These are phyloP conservation scores for Plebejus melissa DNA, from an alignment of 2,888 invertebrate species.

Conservation along the genomic window DNA sequence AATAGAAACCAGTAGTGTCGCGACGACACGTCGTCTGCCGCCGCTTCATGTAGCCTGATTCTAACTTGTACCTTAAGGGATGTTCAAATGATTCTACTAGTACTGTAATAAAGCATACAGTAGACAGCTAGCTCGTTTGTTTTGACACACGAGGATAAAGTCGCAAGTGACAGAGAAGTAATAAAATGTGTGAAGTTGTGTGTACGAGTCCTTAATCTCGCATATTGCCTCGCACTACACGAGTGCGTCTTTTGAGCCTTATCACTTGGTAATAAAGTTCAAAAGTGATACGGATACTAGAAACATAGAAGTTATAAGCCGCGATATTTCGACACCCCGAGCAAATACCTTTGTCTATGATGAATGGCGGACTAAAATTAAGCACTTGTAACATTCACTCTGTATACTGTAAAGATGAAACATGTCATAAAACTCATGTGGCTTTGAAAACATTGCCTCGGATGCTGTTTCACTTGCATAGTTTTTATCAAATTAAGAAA, in stretches of 20 bases:
- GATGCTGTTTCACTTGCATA: not conserved
- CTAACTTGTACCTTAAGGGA: too few species aligned
- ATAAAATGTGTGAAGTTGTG: slow-evolving; percentile 5
- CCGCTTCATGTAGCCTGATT: too few species aligned
- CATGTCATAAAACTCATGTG: not conserved
- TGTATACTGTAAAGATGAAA: not conserved
- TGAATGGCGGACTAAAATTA: not conserved
- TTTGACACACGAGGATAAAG: not conserved
- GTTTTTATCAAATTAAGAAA: too few species aligned
- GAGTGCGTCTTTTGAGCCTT: not conserved
- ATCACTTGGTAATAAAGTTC: not conserved
- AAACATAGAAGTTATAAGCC: not conserved
- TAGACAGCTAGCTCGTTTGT: not conserved
- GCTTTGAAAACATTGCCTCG: not conserved
- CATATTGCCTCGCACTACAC: not conserved
- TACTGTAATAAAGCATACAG: not conserved
- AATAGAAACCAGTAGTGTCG: too few species aligned
- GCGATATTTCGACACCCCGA: slow-evolving; percentile 12
- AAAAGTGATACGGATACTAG: not conserved
- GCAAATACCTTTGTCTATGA: slow-evolving; percentile 3
- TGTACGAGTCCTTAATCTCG: slow-evolving; percentile 2
- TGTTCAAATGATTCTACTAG: too few species aligned
- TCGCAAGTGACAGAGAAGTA: not conserved
- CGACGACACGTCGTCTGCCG: too few species aligned
- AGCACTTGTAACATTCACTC: not conserved